phyloP scores from a whole-genome alignment of 2,797 vertebrate species.

The Anolis apletophallus region DNA sequence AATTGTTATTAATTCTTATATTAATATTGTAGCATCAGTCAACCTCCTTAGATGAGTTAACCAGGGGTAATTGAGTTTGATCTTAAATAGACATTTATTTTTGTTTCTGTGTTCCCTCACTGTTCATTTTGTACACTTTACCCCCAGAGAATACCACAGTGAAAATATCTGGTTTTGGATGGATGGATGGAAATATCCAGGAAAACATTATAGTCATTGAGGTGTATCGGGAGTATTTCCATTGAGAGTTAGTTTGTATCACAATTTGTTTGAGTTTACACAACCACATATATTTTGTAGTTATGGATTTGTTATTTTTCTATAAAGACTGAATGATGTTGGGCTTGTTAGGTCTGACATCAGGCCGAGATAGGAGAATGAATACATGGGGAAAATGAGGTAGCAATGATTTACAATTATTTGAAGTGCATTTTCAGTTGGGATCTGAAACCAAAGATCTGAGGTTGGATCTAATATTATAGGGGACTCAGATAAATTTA shows the following conservation, averaged over 20 bases:
- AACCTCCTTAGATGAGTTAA: conserved; percentile 13
- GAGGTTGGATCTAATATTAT: not conserved
- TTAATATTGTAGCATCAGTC: not conserved
- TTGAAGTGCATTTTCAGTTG: not conserved
- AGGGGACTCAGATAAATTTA: not conserved
- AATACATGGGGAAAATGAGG: not conserved
- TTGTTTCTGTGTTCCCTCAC: no score
- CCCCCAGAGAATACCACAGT: not conserved
- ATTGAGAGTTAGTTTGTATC: not conserved
- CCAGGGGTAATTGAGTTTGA: not conserved
- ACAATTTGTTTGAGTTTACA: not conserved
- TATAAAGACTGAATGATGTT: not conserved
- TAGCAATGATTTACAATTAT: not conserved
- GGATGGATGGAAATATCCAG: not conserved
- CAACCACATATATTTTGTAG: not conserved
- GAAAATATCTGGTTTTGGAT: not conserved
- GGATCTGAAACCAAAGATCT: not conserved
- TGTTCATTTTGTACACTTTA: no score
- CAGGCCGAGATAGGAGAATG: not conserved
- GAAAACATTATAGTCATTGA: not conserved
- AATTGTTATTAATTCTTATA: not conserved
- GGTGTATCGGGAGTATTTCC: not conserved
- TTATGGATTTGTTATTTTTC: not conserved
- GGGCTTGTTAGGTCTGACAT: not conserved
- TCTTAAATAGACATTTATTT: no score